Evolutionary conservation across 2,113 vertebrate species (phyloP).

Genomic region (Gulo gulo): DNA sequence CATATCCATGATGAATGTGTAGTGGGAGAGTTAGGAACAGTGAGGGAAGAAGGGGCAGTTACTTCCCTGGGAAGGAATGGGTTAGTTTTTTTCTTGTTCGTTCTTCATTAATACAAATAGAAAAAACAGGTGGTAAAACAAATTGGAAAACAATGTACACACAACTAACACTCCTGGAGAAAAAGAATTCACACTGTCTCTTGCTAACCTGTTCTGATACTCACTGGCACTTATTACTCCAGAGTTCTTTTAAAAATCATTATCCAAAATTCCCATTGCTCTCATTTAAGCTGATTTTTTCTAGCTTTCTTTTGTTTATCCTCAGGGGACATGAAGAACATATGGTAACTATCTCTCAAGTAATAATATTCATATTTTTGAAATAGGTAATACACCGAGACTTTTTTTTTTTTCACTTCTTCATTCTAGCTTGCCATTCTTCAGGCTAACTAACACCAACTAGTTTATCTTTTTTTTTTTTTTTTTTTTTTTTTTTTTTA

Average conservation of each 20-base stretch:
- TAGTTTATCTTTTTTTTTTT: background rate
- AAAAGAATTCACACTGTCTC: slow-evolving; percentile 5
- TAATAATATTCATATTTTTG: slow-evolving; percentile 48
- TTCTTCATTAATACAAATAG: slow-evolving; percentile 22
- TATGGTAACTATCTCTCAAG: slow-evolving; percentile 32
- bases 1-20: background rate
- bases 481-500: background rate
- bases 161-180: background rate
- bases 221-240: background rate
- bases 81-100: background rate
- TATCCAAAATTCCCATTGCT: slow-evolving; percentile 1
- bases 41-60: background rate
- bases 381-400: background rate
- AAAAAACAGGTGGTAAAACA: slow-evolving; percentile 18
- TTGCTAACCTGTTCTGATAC: slow-evolving; percentile 38
- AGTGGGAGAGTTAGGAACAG: background rate
- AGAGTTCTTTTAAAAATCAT: slow-evolving; percentile 40
- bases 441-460: background rate
- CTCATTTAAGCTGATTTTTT: background rate
- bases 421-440: background rate
- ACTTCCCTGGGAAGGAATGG: background rate
- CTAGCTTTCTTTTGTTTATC: slow-evolving; percentile 46
- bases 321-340: slow-evolving; percentile 17
- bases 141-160: background rate
- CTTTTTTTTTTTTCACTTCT: background rate